Evolutionary conservation across 2,797 vertebrate genomes (phyloP), one percentile per base, ranked within the genome.

Genomic region (Anableps anableps): DNA sequence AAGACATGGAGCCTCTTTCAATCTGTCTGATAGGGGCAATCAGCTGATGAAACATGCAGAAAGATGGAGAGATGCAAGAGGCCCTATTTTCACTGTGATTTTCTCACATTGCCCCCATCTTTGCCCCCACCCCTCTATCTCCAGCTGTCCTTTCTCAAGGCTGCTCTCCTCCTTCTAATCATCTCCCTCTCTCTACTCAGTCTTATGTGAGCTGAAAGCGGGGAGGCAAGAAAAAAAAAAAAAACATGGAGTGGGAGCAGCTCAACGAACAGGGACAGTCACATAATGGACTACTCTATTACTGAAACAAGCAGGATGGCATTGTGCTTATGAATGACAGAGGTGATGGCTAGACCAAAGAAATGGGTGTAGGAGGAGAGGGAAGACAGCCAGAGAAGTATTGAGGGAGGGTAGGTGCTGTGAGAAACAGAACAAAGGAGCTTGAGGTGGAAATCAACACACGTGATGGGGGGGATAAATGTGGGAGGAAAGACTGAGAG

Each of bases 41-140:
- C 92, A 91, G 84, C 85, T 92, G 91, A 94, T 91, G 92, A 93
- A 92, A 90, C 85, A 79, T 71, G 83, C 83, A 84, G 84, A 89
- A 91, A 89, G 89, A 90, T 51, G 78, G 72, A 82, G 62, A 36
- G 85, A 82, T 62, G 64, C 60, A 74, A 34, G 85, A 80, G 85
- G 77, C 55, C 81, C 82, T 80, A 62, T 74, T 80, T 45, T 10
- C 71, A 0, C 68, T 47, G 29, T 66, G 68, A 85, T 87, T 87
- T 84, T 75, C 78, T 80, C 83, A 72, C 78, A 77, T 74, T 45
- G 43, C 5, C 51, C 34, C 45, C 1, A 21, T 83, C 78, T 66
- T 76, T 38, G 72, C 55, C 5, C 36, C 17, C 41, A n/a, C 64
- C 62, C 76, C 76, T 76, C 62, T 68, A 72, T 72, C 62, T 80